Base-by-base conservation (phyloP, 2,113 vertebrate genomes). In the Odontophorus gujanensis region DNA sequence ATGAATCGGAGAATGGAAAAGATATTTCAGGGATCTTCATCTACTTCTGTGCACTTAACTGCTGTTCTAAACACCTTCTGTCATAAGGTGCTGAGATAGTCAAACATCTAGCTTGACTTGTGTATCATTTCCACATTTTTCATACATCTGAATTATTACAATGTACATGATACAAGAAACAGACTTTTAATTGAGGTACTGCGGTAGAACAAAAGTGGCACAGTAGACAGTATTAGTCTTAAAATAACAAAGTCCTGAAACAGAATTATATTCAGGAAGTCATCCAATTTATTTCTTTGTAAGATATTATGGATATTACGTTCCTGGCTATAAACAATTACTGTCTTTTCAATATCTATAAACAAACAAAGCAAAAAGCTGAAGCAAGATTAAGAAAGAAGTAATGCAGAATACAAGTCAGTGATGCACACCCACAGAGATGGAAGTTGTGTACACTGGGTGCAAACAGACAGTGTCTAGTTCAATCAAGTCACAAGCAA, bases 41-140 rank as follows among this genome's bases (percentile, higher is more conserved):
- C 15, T 43, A 24, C 4, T 15, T 34, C 8, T 5, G 66, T 71
- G 62, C 40, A 62, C 66, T 38, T 43, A 86, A 42, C 36, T 48
- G 20, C 8, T 57, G 7, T 32, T 67, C 58, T 26, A 32, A 13
- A 30, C 1, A 8, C 7, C 57, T 18, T 71, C 6, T 62, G 20
- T 62, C 8, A 75, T 3, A 57, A 28, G 4, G 12, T 51, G 25
- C 66, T 58, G 8, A 12, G 9, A 8, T 34, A 32, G 4, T 51
- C 10, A 47, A 48, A 51, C 9, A 22, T 1, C 50, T 12, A 42
- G 11, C 36, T 45, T 1, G 0, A 67, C 11, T 69, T 71, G 7
- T 30, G 18, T 40, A 16, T 25, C 30, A 19, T 24, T 75, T 51
- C 24, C n/a, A 63, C 2, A 3, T 32, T 36, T 8, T 84, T 87